A percentile compares a stretch with the other conserved stretches of the same genome.
Evolutionary conservation across 2,888 invertebrate genomes (phyloP).

Genomic region (Rhogogaster chlorosoma): DNA sequence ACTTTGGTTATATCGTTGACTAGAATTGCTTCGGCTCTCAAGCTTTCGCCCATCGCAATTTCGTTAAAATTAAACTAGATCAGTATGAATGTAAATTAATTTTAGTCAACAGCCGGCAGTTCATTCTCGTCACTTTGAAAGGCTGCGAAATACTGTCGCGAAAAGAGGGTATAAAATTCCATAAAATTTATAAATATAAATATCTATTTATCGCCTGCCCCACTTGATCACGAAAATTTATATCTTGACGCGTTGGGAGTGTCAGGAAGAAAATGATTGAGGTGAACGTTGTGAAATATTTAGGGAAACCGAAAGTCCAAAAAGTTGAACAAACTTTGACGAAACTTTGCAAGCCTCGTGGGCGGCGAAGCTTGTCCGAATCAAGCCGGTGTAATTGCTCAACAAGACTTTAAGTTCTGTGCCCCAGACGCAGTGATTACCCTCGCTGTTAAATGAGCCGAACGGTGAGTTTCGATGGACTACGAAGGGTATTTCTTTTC

Average conservation of each 20-base stretch:
- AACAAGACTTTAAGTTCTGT: neutral
- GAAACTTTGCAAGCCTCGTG: neutral
- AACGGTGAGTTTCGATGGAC: neutral
- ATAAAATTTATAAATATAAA: neutral
- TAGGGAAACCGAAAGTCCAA: neutral
- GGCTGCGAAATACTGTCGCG: neutral
- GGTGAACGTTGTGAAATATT: neutral
- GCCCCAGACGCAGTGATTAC: neutral
- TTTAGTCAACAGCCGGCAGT: neutral
- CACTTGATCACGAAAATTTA: neutral
- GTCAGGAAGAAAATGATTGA: neutral
- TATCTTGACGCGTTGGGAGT: neutral
- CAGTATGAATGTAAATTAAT: neutral
- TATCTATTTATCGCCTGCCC: neutral
- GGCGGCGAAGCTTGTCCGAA: neutral
- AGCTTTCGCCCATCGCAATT: neutral
- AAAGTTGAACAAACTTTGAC: neutral
- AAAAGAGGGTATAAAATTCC: neutral
- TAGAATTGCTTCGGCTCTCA: neutral
- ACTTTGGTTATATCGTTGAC: constrained; percentile 16
- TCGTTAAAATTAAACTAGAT: neutral
- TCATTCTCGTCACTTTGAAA: neutral
- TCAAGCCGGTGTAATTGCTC: neutral
- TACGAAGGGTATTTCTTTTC: neutral
- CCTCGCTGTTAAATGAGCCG: neutral